phyloP scores from a whole-genome alignment of 2,797 vertebrate genomes.

The Paramormyrops hopkinsi region DNA sequence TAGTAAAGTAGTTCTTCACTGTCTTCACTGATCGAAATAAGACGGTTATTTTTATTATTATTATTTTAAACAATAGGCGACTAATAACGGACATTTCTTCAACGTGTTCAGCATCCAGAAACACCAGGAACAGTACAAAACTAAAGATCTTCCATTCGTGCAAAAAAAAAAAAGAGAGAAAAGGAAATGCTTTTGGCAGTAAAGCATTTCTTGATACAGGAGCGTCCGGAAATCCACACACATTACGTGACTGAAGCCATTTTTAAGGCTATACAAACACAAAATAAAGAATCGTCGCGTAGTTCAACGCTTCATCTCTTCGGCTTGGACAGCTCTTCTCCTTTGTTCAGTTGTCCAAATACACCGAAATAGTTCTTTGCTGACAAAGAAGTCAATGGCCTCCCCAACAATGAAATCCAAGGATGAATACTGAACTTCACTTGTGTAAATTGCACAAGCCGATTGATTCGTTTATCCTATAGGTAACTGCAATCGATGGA shows the following conservation, averaged over 20 bases:
- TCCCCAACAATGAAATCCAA: constrained; percentile 78
- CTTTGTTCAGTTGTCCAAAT: constrained; percentile 52
- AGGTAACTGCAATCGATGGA: constrained; percentile 74
- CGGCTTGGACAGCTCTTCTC: constrained; percentile 52
- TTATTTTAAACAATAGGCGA: constrained; percentile 56
- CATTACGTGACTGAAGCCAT: constrained; percentile 74
- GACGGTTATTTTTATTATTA: constrained; percentile 63
- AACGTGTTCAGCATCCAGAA: constrained; percentile 74
- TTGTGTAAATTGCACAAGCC: constrained; percentile 71
- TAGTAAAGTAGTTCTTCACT: constrained; percentile 57
- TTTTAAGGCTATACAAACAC: constrained; percentile 93
- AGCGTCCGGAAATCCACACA: constrained; percentile 74
- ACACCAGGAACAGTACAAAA: constrained; percentile 70
- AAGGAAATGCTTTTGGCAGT: constrained; percentile 73
- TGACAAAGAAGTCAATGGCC: constrained; percentile 65
- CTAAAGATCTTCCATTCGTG: constrained; percentile 79
- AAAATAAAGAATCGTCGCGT: constrained; percentile 76
- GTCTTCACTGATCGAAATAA: constrained; percentile 64
- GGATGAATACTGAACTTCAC: constrained; percentile 68
- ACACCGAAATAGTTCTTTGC: constrained; percentile 50
- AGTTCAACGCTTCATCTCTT: constrained; percentile 56
- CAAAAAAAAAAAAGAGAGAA: constrained; percentile 69
- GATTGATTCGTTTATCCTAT: constrained; percentile 75
- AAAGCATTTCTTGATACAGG: constrained; percentile 81
- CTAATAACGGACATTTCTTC: constrained; percentile 70